phyloP scores from a whole-genome alignment of 37 sponge, comb jelly and placozoan species.

The Ephydatia muelleri region DNA sequence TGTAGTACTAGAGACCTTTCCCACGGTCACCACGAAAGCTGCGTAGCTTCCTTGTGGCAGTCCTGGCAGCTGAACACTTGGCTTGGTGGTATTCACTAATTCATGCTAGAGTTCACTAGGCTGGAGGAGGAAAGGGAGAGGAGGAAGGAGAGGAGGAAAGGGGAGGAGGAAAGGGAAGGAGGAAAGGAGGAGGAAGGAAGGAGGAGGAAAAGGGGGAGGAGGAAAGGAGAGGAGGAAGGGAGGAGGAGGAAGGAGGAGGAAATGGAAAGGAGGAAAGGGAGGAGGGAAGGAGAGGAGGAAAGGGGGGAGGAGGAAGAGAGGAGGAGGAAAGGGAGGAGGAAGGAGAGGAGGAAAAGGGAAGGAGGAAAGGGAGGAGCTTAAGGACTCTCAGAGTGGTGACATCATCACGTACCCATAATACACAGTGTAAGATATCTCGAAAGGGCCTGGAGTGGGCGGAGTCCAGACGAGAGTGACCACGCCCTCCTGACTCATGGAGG shows the following conservation, averaged over 20 bases:
- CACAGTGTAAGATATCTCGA: too few species aligned
- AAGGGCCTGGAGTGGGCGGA: too few species aligned
- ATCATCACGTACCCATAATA: too few species aligned
- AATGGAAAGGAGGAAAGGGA: neutral
- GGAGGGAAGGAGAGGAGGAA: neutral
- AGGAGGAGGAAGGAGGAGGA: neutral
- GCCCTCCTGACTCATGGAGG: neutral
- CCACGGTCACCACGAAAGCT: too few species aligned
- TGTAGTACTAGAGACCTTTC: too few species aligned
- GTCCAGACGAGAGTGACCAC: too few species aligned
- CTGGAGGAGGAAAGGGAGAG: too few species aligned
- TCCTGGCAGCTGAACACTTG: too few species aligned
- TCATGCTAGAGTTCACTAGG: too few species aligned
- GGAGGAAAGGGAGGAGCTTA: neutral
- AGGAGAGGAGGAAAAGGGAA: neutral
- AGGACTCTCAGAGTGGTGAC: neutral
- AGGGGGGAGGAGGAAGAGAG: neutral
- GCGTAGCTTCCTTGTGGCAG: too few species aligned
- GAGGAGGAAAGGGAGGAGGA: neutral
- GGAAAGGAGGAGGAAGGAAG: neutral
- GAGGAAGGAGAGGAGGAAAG: neutral
- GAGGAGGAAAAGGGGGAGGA: conserved; percentile 9
- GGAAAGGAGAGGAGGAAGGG: neutral
- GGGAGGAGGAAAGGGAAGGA: neutral
- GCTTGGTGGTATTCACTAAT: conserved; percentile 69